Evolutionary conservation across 2,113 vertebrate species (phyloP), one percentile per base, ranked within the genome.

Genomic region (Aldabrachelys gigantea): DNA sequence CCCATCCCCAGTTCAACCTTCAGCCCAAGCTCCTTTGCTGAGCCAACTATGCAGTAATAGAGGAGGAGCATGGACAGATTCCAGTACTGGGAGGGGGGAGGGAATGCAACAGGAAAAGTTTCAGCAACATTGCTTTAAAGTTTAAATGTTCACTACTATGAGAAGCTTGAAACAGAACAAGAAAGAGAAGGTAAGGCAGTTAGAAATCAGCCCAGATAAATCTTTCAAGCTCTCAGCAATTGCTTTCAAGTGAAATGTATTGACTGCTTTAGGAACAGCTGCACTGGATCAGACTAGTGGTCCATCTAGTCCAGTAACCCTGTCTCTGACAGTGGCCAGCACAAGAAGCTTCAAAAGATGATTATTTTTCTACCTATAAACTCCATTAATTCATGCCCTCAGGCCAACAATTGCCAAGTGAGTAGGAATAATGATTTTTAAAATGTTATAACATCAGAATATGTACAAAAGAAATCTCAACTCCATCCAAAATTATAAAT

Each of bases 331-430:
- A 69, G 27, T 19, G 54, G 5, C 11, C 25, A 75, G 50, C n/a
- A 75, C 11, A 72, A 89, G 65, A 72, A 38, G 35, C n/a, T 22
- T n/a, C 35, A 38, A 72, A 19, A n/a, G 35, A 21, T 19, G 52
- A 10, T 96, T 93, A 89, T 89, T 56, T 89, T 95, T 95, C 94
- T 93, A 57, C 79, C 65, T 76, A 79, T 93, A 88, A 94, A 95
- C 94, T 92, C 84, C 91, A 91, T 88, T 80, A 87, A 80, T 86
- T 92, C 89, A 83, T 82, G 49, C 82, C 44, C 44, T 91, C 75
- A 81, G 93, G 89, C 88, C 93, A 96, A 90, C 7, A 31, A 78
- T 88, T 1, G 0, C 89, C 94, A 93, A 91, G 93, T 25, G 31
- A 87, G 85, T 96, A 93, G 44, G 85, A 84, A 81, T 14, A 10